Base-by-base conservation (phyloP, 1,140 invertebrate species). In the Danaus melanippus region DNA sequence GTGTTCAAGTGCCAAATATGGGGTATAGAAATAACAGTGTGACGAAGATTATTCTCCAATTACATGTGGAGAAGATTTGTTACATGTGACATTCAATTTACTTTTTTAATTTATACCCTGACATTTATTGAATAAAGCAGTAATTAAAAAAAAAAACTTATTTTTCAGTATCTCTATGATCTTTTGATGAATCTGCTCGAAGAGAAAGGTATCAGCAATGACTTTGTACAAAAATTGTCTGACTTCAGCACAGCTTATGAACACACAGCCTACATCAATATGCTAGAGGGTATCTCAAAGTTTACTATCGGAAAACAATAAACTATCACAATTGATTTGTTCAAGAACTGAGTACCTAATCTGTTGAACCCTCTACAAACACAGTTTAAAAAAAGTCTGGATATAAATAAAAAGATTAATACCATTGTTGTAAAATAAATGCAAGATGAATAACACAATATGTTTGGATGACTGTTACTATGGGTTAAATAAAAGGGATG, bases 181-280 rank as follows among this genome's bases (percentile, higher is more conserved):
- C 89, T 98, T 12, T 86, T 98, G 44, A 95, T 98, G 94, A 97
- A 97, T 72, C 90, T 95, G 56, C 88, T 98, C 50, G 96, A 98
- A 78, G 96, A 98, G 73, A 95, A 97, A 71, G 96, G 96, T 32
- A 90, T 98, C 55, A 93, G 92, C 57, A 96, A 97, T 77, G 95
- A 97, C 62, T 98, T 98, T 87, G 93, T 92, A 9, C 93, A 96
- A 53, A 95, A 97, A 79, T 69, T 98, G 0, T 91, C 94, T 0
- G 92, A 95, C 45, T 91, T 96, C 62, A 95, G 94, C 72, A 98
- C 97, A 2, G 90, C 89, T 10, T 97, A 98, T 73, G 97, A 98
- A 84, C 96, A 98, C 71, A 88, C 90, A 3, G 92, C 93, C 1
- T 98, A 98, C 76, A 93, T 98, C 69, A 91, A 91, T 47, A 87